A percentile compares a stretch with the other conserved stretches of the same genome.
phyloP scores from a whole-genome alignment of 2,113 vertebrate species.

The Setophaga coronata region DNA sequence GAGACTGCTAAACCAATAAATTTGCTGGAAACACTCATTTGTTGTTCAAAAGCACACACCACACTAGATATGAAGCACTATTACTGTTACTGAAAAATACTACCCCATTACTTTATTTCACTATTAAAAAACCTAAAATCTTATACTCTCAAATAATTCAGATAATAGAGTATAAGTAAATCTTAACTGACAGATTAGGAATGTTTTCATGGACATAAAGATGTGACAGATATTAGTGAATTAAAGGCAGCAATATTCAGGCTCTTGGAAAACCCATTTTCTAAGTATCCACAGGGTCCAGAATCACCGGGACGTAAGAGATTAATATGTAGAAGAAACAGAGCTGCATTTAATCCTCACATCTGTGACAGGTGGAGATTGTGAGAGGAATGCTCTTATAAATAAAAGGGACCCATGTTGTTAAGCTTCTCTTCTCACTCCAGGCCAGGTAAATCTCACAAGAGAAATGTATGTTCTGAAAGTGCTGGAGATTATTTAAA shows the following conservation, averaged over 20 bases:
- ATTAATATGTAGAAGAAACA: not conserved
- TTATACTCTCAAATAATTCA: not conserved
- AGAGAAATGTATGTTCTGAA: not conserved
- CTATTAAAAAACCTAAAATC: not conserved
- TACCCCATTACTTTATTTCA: not conserved
- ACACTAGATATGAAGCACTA: not conserved
- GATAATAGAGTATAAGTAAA: not conserved
- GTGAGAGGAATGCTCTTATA: slow-evolving; percentile 20
- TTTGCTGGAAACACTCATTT: not conserved
- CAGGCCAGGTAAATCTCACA: slow-evolving; percentile 35
- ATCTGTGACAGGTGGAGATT: not conserved
- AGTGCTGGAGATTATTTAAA: not conserved
- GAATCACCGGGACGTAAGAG: not conserved
- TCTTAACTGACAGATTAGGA: not conserved
- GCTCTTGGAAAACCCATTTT: not conserved
- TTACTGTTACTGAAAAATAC: not conserved
- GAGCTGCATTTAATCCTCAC: not conserved
- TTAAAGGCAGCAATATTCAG: not conserved
- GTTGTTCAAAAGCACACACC: not conserved
- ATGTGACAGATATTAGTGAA: not conserved
- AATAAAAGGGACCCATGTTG: slow-evolving; percentile 20
- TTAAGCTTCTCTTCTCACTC: slow-evolving; percentile 36
- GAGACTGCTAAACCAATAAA: not conserved
- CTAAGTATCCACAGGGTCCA: not conserved
- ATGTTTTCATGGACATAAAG: not conserved